Base-by-base conservation (phyloP, 2,888 invertebrate species). In the Sarcophaga rosellei region DNA sequence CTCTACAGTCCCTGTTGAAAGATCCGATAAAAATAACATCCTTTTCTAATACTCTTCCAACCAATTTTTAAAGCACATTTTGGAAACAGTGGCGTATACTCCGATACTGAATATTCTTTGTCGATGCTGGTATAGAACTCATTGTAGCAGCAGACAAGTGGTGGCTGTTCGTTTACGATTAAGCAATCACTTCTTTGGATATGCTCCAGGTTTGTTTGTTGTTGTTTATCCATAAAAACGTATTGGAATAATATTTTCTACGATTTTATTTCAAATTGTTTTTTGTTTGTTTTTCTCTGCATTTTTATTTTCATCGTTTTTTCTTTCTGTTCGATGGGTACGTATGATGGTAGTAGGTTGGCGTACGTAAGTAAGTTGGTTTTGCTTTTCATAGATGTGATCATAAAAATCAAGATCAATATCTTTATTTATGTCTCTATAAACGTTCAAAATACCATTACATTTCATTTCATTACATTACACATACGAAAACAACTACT, bases 341-440 rank as follows among this genome's bases (percentile, higher is more conserved):
- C 35, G 35, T 35, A 35, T 35, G 35, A 61, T 61, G 20, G 15
- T 61, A 12, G 2, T 59, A 15, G 20, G 61, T 47, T 25, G 23
- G 21, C 2, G 70, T 65, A 11, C 11, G 17, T 17, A 47, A 3
- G 47, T 47, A 47, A 0, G 47, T 47, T 11, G 4, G 11, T 47
- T 47, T 47, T 47, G 47, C 15, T 47, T 47, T 70, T 63, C 69
- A 65, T 20, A 17, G 77, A 73, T 61, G 70, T 81, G 81, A 81
- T 80, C 80, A 80, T 80, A 86, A 82, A 84, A 86, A 84, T 86
- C 84, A 86, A 86, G 86, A 86, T 86, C 86, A 81, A 86, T 86
- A 86, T 86, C 86, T 86, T 86, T 86, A 84, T 86, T 86, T 86
- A 86, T 86, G 81, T 81, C 86, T 86, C 84, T 84, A 86, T 86